Conservation (phyloP, 2,888 invertebrate species). For the Trichopoda pennipes region DNA sequence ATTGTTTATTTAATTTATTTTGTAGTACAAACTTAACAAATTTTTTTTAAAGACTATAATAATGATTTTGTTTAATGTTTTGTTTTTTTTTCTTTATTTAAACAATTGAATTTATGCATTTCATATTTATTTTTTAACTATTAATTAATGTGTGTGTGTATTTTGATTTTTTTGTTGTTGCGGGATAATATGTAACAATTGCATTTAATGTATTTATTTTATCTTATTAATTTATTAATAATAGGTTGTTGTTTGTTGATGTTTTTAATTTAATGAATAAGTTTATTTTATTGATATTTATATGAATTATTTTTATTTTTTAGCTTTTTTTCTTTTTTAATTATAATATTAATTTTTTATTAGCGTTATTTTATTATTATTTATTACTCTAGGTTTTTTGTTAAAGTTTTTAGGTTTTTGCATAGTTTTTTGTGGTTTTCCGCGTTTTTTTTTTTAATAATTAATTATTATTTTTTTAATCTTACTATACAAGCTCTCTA, state of each 20-base stretch:
- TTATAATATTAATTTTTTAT: conserved; percentile 56
- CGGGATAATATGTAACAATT: conserved; percentile 69
- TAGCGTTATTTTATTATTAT: conserved; percentile 66
- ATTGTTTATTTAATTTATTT: conserved; percentile 48
- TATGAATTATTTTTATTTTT: conserved; percentile 55
- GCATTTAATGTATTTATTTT: conserved; percentile 64
- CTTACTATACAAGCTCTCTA: conserved; percentile 79
- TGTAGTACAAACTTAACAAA: conserved; percentile 68
- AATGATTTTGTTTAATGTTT: conserved; percentile 68
- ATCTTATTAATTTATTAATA: conserved; percentile 62
- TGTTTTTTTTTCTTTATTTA: conserved; percentile 63
- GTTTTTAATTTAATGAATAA: conserved; percentile 61
- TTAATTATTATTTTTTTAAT: conserved; percentile 67
- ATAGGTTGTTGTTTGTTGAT: conserved; percentile 61
- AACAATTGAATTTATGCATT: conserved; percentile 66
- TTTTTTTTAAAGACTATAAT: conserved; percentile 69
- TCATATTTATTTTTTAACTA: conserved; percentile 20
- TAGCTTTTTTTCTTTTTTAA: conserved; percentile 42
- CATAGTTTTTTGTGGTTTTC: conserved; percentile 43
- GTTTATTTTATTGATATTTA: conserved; percentile 61
- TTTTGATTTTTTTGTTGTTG: conserved; percentile 41
- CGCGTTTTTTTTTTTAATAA: conserved; percentile 40
- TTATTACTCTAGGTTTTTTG: conserved; percentile 65
- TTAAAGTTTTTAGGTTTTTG: conserved; percentile 45
- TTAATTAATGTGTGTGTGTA: conserved; percentile 48